Conservation (phyloP, 1,140 invertebrate genomes). For the Pollicipes pollicipes region DNA sequence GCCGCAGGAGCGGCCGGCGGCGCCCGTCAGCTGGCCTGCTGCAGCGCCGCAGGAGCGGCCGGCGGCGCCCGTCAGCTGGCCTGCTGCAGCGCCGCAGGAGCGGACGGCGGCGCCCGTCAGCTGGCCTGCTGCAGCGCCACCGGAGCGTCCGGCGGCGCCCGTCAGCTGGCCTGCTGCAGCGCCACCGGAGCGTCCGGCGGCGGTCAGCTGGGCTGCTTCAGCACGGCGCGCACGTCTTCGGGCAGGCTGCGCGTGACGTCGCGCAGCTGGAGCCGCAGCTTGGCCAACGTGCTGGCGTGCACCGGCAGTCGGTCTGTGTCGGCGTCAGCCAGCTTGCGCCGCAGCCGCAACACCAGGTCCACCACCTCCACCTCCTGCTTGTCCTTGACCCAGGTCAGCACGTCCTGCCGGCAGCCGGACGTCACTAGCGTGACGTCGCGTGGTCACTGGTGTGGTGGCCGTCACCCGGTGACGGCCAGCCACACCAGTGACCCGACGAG, state of each 20-base stretch:
- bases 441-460: not conserved
- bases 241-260: not conserved
- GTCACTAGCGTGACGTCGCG: constrained; percentile 10
- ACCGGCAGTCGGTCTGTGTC: constrained; percentile 39
- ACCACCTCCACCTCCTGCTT: constrained; percentile 92
- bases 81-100: too few relatives aligned
- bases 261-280: not conserved
- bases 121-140: too few relatives aligned
- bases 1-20: too few relatives aligned
- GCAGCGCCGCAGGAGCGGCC: too few relatives aligned
- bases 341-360: constrained; percentile 76
- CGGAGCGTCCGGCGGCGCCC: too few relatives aligned
- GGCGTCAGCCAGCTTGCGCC: constrained; percentile 59
- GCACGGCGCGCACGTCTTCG: not conserved
- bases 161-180: too few relatives aligned
- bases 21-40: too few relatives aligned
- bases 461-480: not conserved
- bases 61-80: not conserved
- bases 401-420: constrained; percentile 46
- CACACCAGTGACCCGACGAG: too few relatives aligned
- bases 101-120: too few relatives aligned
- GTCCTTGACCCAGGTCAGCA: constrained; percentile 70
- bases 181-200: too few relatives aligned
- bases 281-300: constrained; percentile 36
- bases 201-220: not conserved